Evolutionary conservation across 1,140 invertebrate species (phyloP).

Genomic region (Formica exsecta): DNA sequence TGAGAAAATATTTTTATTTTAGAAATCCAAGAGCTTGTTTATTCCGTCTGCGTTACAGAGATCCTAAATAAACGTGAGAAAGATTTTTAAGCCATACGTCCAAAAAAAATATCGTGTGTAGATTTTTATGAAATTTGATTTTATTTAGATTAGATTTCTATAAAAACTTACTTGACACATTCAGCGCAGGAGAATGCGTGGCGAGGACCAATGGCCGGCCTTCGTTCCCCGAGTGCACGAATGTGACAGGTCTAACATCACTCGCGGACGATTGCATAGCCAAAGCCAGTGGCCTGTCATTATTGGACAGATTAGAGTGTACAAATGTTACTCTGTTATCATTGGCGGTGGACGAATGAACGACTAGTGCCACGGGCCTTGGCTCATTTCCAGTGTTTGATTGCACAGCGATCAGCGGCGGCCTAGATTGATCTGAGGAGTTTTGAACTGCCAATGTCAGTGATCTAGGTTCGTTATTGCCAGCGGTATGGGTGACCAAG

Average conservation of each 20-base stretch:
- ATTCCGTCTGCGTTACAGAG: neutral
- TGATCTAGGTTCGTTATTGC: conserved; percentile 81
- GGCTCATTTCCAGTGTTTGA: conserved; percentile 81
- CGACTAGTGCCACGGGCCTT: conserved; percentile 85
- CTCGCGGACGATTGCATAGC: conserved; percentile 84
- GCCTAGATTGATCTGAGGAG: conserved; percentile 77
- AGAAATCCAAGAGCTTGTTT: neutral
- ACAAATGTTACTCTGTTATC: conserved; percentile 86
- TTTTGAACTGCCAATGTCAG: conserved; percentile 80
- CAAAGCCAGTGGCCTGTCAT: conserved; percentile 83
- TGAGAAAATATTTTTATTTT: conserved; percentile 52
- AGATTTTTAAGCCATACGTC: neutral
- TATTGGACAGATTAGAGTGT: conserved; percentile 84
- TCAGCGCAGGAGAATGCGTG: conserved; percentile 83
- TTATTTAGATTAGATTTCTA: neutral
- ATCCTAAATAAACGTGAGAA: neutral
- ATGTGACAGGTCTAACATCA: conserved; percentile 84
- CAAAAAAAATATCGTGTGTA: neutral
- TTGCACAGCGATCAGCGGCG: conserved; percentile 82
- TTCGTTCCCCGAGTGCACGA: conserved; percentile 84
- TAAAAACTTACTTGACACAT: conserved; percentile 81
- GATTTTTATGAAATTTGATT: neutral
- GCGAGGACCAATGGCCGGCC: conserved; percentile 83
- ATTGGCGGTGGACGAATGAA: conserved; percentile 84
- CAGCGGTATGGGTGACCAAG: conserved; percentile 82